Conservation (phyloP, 2,113 vertebrate species). For the Arothron firmamentum region DNA sequence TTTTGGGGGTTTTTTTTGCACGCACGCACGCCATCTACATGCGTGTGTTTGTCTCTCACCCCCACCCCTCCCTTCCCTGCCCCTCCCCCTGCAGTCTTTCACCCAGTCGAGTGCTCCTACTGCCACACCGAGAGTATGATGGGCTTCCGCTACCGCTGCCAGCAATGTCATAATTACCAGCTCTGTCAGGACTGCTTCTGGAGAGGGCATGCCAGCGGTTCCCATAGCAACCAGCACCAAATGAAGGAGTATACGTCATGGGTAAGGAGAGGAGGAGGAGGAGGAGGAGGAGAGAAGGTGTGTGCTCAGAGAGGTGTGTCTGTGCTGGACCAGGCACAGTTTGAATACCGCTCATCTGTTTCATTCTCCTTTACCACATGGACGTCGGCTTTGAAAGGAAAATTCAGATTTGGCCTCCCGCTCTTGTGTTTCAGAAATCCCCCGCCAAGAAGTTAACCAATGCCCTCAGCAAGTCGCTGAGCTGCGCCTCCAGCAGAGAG, state of each 20-base stretch:
- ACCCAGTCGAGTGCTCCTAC: constrained; percentile 97
- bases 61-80: constrained; percentile 10
- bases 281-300: constrained; percentile 17
- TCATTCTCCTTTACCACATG: constrained; percentile 24
- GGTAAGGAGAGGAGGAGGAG: constrained; percentile 79
- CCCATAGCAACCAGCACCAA: constrained; percentile 99
- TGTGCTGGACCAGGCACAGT: constrained; percentile 38
- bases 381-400: constrained; percentile 1
- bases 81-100: constrained; percentile 85
- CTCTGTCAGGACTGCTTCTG: constrained; percentile 99
- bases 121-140: constrained; percentile 99
- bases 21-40: constrained; percentile 30
- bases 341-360: constrained; percentile 24
- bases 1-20: constrained; percentile 15
- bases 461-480: constrained; percentile 96
- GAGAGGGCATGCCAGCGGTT: constrained; percentile 97
- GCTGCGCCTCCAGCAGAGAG: constrained; percentile 94
- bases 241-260: constrained; percentile 99
- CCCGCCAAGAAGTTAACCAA: constrained; percentile 98
- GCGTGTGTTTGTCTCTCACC: constrained; percentile 20
- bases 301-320: constrained; percentile 46
- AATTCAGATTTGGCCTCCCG: too few relatives aligned
- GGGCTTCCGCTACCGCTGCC: constrained; percentile 99
- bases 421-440: constrained; percentile 82
- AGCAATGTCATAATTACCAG: constrained; percentile 99